A percentile compares a stretch with the other conserved stretches of the same genome.
Conservation (phyloP, 1,140 invertebrate species). For the Eurosta solidaginis region DNA sequence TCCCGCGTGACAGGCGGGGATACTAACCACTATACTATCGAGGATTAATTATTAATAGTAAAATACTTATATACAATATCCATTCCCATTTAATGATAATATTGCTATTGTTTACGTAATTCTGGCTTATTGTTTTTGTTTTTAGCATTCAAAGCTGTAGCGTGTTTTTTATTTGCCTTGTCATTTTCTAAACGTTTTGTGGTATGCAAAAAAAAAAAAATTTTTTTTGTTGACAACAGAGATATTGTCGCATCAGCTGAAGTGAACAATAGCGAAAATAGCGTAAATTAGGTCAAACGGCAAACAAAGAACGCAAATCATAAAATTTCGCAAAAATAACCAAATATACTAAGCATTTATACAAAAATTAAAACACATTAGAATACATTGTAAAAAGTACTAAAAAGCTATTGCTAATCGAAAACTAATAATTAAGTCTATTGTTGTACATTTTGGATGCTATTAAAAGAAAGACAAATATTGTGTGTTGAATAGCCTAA, state of each 20-base stretch:
- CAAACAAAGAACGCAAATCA: neutral
- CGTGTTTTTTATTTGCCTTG: neutral
- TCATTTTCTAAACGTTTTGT: neutral
- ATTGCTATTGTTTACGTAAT: neutral
- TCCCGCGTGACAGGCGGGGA: conserved; percentile 59
- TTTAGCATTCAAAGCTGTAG: neutral
- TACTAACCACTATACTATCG: conserved; percentile 59
- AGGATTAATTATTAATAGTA: conserved; percentile 35
- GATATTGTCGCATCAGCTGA: neutral
- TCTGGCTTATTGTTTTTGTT: neutral
- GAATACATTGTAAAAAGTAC: neutral
- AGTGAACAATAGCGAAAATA: neutral
- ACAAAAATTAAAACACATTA: neutral
- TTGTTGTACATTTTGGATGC: no score
- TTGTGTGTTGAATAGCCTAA: no score
- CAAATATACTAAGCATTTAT: neutral
- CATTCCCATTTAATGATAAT: neutral
- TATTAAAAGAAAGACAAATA: no score
- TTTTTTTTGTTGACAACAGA: neutral
- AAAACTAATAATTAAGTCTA: no score
- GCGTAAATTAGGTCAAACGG: neutral
- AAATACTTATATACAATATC: neutral
- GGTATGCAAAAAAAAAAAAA: neutral
- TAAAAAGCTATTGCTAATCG: neutral
- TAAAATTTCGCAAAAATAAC: neutral